Base-by-base conservation (phyloP, 2,888 invertebrate species). In the Tenthredo mesomela region DNA sequence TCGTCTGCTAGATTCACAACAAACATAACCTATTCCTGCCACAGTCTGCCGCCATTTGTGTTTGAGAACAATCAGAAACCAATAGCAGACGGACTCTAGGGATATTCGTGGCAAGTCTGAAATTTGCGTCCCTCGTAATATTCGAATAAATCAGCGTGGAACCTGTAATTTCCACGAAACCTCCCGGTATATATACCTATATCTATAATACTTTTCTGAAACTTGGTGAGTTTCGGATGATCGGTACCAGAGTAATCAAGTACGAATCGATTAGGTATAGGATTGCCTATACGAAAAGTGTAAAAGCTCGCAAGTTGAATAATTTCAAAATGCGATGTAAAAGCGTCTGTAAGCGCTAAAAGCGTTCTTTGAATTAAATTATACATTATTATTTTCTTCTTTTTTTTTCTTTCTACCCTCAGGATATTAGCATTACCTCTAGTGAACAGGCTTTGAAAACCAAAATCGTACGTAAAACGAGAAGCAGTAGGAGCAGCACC, bases 391-490 rank as follows among this genome's bases (percentile, higher is more conserved):
- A 6, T 37, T 37, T 37, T 37, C 1, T 37, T 37, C 7, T 37
- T 37, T 7, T 37, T 37, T 37, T 37, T 37, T 10, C 12, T 21
- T 75, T 4, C 25, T 15, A 15, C 73, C 73, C 73, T 15, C 54
- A 6, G 54, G 47, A 77, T 77, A 77, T 77, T 33, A 77, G 77
- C 54, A 77, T 77, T 54, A 29, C 12, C 77, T 43, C 7, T 73
- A 43, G n/a, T 54, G 10, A 73, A 73, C 71, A 21, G 71, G 40
- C 29, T 25, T 29, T 73, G 21, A 77, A 54, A 77, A 25, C 77
- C 29, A 54, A 40, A 61, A 21, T 61, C 61, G n/a, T 18, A 50
- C 37, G 18, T 25, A 29, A 37, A 37, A 65, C 25, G 65, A 25
- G 43, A n/a, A 18, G 40, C 33, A 47, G 47, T 37, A 80, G n/a